Conservation (phyloP, 2,888 invertebrate genomes). For the Bimastos eiseni region DNA sequence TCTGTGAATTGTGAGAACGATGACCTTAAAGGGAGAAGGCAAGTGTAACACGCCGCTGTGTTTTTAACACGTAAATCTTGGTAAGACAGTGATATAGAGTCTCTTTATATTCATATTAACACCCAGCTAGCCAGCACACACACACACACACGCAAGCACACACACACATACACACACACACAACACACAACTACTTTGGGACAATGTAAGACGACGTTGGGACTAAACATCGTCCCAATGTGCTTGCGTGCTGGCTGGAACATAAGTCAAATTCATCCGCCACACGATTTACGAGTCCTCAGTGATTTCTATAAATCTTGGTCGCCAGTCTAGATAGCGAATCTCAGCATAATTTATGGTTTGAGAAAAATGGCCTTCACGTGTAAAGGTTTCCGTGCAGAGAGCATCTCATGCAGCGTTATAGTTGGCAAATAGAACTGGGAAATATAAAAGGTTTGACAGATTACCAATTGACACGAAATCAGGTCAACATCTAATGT, state of each 20-base stretch:
- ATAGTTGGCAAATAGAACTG: too few species aligned
- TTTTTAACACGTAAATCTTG: background rate
- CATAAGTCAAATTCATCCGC: background rate
- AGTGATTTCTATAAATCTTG: background rate
- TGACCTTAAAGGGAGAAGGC: background rate
- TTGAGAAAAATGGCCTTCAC: too few species aligned
- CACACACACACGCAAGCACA: background rate
- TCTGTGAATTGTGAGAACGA: background rate
- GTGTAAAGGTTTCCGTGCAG: too few species aligned
- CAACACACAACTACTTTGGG: background rate
- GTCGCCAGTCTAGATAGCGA: background rate
- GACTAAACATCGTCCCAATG: background rate
- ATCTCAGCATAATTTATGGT: background rate
- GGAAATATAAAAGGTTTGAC: too few species aligned
- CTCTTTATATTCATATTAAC: background rate
- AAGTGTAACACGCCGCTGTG: background rate
- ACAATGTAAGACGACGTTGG: background rate
- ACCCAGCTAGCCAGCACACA: background rate
- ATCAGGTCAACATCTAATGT: too few species aligned
- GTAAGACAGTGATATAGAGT: background rate
- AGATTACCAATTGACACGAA: too few species aligned
- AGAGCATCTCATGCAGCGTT: too few species aligned
- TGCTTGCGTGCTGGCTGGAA: background rate
- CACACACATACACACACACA: too few species aligned
- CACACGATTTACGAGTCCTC: background rate